phyloP scores from a whole-genome alignment of 2,888 invertebrate species.

The Blastobasis lacticolella region DNA sequence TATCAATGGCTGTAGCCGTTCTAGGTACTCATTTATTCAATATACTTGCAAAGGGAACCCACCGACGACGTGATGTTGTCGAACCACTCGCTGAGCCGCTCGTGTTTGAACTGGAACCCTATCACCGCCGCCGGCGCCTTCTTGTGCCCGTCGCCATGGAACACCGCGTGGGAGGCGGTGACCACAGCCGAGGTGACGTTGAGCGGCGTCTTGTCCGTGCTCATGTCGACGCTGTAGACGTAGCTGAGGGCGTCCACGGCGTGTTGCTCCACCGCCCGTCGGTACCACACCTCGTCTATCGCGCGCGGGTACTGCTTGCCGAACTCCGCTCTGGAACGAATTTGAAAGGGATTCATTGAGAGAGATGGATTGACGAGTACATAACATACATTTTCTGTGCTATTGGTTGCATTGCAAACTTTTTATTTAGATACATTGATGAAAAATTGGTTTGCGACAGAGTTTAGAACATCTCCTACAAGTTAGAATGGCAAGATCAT shows the following conservation, averaged over 20 bases:
- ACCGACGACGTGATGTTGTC: conserved; percentile 85
- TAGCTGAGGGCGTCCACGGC: conserved; percentile 84
- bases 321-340: conserved; percentile 76
- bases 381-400: no score
- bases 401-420: no score
- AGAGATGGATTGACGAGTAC: no score
- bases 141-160: conserved; percentile 74
- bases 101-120: conserved; percentile 87
- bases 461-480: no score
- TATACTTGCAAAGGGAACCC: conserved; percentile 26
- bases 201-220: conserved; percentile 54
- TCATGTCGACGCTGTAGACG: conserved; percentile 77
- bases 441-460: no score
- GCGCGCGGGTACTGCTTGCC: conserved; percentile 83
- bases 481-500: no score
- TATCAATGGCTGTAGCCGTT: neutral
- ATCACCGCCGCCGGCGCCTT: conserved; percentile 81
- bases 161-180: conserved; percentile 91
- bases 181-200: conserved; percentile 81
- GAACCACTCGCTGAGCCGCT: conserved; percentile 83
- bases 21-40: neutral
- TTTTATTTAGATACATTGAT: no score
- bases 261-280: conserved; percentile 90
- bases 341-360: no score
- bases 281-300: conserved; percentile 93